These are phyloP conservation scores for Ichneumoninae sp. DNA, from an alignment of 2,888 invertebrate genomes.

Conservation along the genomic window DNA sequence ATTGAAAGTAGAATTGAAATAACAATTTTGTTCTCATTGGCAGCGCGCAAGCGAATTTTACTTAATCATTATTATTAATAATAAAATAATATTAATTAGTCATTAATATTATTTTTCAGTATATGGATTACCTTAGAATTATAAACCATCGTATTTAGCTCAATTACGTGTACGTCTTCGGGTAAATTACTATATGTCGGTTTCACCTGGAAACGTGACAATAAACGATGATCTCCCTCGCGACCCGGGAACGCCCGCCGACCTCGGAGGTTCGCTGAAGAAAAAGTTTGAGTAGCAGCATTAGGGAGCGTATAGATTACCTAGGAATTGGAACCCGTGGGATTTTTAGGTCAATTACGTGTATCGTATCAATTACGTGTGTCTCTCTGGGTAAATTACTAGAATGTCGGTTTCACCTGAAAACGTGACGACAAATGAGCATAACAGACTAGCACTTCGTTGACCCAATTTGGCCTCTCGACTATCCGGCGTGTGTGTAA, in stretches of 20 bases:
- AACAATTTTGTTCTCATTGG: too few species aligned
- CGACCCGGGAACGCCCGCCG: constrained; percentile 56
- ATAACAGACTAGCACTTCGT: constrained; percentile 47
- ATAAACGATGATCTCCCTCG: constrained; percentile 1
- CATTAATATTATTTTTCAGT: too few species aligned
- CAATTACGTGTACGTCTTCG: too few species aligned
- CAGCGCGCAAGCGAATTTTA: too few species aligned
- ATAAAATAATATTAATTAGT: too few species aligned
- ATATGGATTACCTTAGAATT: too few species aligned
- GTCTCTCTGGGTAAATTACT: not conserved
- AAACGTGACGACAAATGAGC: constrained; percentile 26
- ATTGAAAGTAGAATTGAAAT: too few species aligned
- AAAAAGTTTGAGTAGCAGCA: not conserved
- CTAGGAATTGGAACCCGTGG: not conserved
- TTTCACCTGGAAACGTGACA: too few species aligned
- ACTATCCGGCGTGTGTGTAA: constrained; percentile 31
- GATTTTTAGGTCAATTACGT: not conserved
- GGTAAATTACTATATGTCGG: too few species aligned
- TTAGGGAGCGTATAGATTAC: not conserved
- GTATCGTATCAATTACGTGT: not conserved
- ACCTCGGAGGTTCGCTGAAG: not conserved
- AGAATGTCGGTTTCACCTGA: not conserved
- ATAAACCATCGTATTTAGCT: too few species aligned
- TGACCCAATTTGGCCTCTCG: constrained; percentile 50
- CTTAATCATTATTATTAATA: too few species aligned